Evolutionary conservation across 30 jellyfish, hydroid and myxozoan genomes (phyloP), one percentile per base, ranked within the genome.

Genomic region (Aurelia sp.): DNA sequence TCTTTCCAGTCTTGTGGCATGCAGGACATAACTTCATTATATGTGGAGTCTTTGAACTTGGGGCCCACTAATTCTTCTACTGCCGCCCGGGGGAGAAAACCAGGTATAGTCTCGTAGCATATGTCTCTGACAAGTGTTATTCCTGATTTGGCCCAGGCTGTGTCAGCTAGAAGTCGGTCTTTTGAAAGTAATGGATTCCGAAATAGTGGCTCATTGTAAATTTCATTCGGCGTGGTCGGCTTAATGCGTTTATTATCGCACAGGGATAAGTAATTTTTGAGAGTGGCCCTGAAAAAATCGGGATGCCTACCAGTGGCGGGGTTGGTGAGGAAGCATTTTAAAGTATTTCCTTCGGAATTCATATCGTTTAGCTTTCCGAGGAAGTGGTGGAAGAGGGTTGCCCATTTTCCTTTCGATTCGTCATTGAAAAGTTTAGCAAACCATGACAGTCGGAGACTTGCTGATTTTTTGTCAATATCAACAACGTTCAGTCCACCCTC

Each of bases 401-500:
- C 10, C 66, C 66, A 57, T 57, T 57, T 57, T 57, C 66, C 66
- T 16, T 16, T 13, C 19, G 23, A 13, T 3, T 57, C 23, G 19
- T 57, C 66, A 57, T 13, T 57, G 66, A 57, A 57, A 57, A 78
- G 89, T 62, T 78, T 78, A 55, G 70, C 70, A 17, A 40, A 48
- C 89, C 80, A 78, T 60, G 79, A 37, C 47, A 78, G 50, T 15
- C 23, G 65, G 65, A 78, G 68, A 73, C 70, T 51, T 8, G 21
- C 19, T 11, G 67, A 7, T 50, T 78, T 78, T 30, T 61, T 62
- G 22, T 62, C 79, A 6, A 62, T 61, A 44, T 78, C 70, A 1
- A 65, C 52, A 40, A 78, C 64, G 63, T 78, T 78, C 44, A 62
- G 55, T 30, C 89, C 89, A 18, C 79, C 89, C 11, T 65, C 51